Conservation (phyloP, 2,797 vertebrate genomes). For the Harpagifer antarcticus region DNA sequence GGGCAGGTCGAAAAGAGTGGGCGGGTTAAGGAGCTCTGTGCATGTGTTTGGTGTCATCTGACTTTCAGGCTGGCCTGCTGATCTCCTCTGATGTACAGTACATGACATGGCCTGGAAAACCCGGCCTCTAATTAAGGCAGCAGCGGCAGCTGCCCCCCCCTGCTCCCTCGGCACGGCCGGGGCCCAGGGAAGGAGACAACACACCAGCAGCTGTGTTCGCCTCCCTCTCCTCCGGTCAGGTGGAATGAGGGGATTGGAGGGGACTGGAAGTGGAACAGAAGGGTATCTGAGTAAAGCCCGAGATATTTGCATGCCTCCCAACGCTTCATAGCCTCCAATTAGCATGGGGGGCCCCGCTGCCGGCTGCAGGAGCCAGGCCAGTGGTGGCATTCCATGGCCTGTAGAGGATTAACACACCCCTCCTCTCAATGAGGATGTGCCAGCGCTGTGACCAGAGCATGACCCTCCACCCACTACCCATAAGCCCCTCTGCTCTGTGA, state of each 20-base stretch:
- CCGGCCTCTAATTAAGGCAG: conserved; percentile 89
- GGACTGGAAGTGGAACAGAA: conserved; percentile 80
- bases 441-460: conserved; percentile 46
- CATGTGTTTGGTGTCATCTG: conserved; percentile 92
- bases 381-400: conserved; percentile 70
- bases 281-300: conserved; percentile 76
- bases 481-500: conserved; percentile 16
- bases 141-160: conserved; percentile 58
- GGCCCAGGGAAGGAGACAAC: conserved; percentile 77
- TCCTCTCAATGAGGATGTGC: conserved; percentile 51
- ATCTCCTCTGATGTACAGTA: conserved; percentile 95
- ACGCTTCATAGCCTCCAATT: conserved; percentile 80
- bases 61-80: conserved; percentile 92
- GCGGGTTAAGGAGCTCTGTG: conserved; percentile 57
- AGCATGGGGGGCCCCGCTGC: conserved; percentile 58
- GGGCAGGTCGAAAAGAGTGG: not conserved
- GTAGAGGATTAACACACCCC: conserved; percentile 66
- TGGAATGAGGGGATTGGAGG: conserved; percentile 92
- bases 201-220: conserved; percentile 85
- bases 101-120: conserved; percentile 90
- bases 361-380: conserved; percentile 51
- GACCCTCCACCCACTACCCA: conserved; percentile 43
- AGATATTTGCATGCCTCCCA: conserved; percentile 78
- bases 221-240: conserved; percentile 86
- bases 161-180: conserved; percentile 68